Conservation (phyloP, 2,888 invertebrate genomes). For the Flabesymbios commensalis region DNA sequence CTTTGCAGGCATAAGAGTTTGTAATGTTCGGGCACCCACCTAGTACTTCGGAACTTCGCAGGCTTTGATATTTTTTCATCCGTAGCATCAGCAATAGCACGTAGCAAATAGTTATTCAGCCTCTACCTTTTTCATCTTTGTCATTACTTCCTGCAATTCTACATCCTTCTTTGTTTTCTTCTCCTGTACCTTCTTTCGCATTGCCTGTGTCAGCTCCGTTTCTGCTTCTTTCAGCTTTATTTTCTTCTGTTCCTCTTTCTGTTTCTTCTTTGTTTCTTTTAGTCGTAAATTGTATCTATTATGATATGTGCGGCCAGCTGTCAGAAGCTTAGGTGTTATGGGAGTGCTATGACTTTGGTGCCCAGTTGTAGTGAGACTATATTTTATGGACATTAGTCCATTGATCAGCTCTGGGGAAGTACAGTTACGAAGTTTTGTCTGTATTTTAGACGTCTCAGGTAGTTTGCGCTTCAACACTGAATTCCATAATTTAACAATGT, state of each 20-base stretch:
- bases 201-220: neutral
- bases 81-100: no score
- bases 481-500: no score
- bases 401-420: neutral
- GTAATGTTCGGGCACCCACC: no score
- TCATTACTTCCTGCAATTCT: no score
- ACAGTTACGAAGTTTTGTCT: conserved; percentile 1
- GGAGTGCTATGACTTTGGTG: neutral
- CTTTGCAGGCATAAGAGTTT: no score
- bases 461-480: no score
- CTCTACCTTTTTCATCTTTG: no score
- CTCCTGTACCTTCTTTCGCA: neutral
- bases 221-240: neutral
- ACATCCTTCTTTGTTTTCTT: neutral
- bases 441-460: neutral
- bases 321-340: neutral
- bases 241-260: neutral
- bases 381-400: neutral
- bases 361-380: neutral
- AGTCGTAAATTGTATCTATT: neutral
- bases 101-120: no score
- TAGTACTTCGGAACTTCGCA: no score
- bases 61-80: no score
- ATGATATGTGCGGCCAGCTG: neutral
- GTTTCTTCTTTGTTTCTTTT: neutral